Percentiles rank a stretch among this genome's conserved stretches.
Evolutionary conservation across 2,797 vertebrate species (phyloP).

Genomic region (Rousettus madagascariensis): DNA sequence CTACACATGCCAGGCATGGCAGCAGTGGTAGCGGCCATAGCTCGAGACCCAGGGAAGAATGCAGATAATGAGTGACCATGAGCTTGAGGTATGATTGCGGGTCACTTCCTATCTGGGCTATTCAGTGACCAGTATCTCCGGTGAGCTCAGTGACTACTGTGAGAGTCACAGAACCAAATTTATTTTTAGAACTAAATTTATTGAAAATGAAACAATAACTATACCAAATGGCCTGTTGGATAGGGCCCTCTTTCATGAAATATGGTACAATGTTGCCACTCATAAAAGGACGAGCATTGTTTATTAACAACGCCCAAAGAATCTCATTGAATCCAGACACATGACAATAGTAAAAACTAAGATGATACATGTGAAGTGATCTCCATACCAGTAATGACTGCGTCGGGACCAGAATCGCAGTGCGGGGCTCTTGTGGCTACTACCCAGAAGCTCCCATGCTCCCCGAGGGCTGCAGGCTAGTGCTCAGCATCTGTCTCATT

Average conservation of each 20-base stretch:
- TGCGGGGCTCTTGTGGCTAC: not conserved
- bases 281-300: conserved; percentile 50
- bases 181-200: conserved; percentile 16
- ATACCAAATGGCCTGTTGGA: not conserved
- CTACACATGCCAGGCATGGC: not conserved
- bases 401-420: not conserved
- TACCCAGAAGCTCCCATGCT: fast-evolving
- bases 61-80: not conserved
- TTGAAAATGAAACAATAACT: conserved; percentile 5
- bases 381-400: not conserved
- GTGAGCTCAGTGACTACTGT: not conserved
- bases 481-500: not conserved
- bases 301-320: conserved; percentile 25
- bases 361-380: not conserved
- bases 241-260: not conserved
- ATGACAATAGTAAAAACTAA: not conserved
- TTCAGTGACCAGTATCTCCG: not conserved
- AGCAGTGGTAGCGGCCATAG: fast-evolving
- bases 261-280: not conserved
- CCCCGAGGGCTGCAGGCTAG: too few species aligned
- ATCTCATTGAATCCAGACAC: conserved; percentile 37
- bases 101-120: not conserved
- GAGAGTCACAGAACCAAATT: not conserved
- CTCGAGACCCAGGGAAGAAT: not conserved
- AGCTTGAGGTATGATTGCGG: not conserved